Percentiles rank a stretch among this genome's conserved stretches.
Evolutionary conservation across 2,888 invertebrate genomes (phyloP).

Genomic region (Spodoptera littoralis): DNA sequence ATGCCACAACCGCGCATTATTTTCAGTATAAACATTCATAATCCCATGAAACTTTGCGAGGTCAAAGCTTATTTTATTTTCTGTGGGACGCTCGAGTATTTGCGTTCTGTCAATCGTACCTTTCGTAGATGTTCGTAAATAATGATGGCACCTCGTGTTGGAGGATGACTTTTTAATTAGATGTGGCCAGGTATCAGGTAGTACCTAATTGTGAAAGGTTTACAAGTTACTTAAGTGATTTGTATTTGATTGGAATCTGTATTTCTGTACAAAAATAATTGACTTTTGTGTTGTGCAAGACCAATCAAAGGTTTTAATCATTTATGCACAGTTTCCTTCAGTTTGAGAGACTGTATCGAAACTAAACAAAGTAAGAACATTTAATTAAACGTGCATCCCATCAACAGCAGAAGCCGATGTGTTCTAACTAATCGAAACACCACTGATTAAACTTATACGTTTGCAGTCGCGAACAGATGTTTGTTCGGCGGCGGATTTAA

Average conservation of each 20-base stretch:
- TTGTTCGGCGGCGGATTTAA: conserved; percentile 73
- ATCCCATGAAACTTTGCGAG: conserved; percentile 73
- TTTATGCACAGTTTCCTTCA: neutral
- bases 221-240: too few species aligned
- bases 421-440: conserved; percentile 70
- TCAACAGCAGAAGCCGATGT: conserved; percentile 49
- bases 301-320: too few species aligned
- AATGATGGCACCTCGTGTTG: conserved; percentile 18
- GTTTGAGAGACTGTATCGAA: conserved; percentile 1
- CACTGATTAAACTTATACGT: conserved; percentile 73
- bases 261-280: too few species aligned
- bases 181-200: too few species aligned
- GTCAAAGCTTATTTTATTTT: conserved; percentile 76
- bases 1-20: conserved; percentile 85
- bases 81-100: conserved; percentile 55
- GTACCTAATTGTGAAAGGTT: too few species aligned
- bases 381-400: conserved; percentile 44
- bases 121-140: conserved; percentile 41
- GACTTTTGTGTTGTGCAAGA: too few species aligned
- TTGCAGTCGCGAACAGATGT: conserved; percentile 70
- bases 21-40: conserved; percentile 87
- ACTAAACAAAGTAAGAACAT: conserved; percentile 20
- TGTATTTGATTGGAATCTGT: too few species aligned
- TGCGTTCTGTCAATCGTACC: conserved; percentile 50
- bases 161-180: too few species aligned